Evolutionary conservation across 1,140 invertebrate genomes (phyloP).

Genomic region (Macrobrachium nipponense): DNA sequence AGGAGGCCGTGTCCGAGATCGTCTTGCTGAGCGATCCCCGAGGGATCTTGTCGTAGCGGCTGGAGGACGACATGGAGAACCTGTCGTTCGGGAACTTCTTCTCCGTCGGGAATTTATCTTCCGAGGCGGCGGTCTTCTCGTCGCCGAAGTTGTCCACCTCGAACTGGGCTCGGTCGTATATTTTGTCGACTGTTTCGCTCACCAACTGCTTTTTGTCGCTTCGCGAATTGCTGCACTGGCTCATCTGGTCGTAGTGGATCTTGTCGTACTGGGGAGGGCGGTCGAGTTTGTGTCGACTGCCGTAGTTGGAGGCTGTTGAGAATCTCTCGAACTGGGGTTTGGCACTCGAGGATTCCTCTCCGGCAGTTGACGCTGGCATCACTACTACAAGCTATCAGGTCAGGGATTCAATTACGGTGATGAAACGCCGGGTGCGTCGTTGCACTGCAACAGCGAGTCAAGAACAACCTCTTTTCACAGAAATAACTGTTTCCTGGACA

Average conservation of each 20-base stretch:
- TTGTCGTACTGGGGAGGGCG: slow-evolving; percentile 51
- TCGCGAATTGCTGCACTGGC: slow-evolving; percentile 15
- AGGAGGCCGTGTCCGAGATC: slow-evolving; percentile 5
- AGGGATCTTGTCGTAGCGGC: slow-evolving; percentile 18
- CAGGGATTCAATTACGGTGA: no score
- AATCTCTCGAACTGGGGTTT: slow-evolving; percentile 29
- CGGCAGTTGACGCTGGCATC: not conserved
- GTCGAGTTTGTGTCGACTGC: slow-evolving; percentile 33
- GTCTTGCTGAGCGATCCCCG: slow-evolving; percentile 21
- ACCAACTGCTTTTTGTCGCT: slow-evolving; percentile 41
- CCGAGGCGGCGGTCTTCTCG: not conserved
- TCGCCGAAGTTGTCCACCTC: slow-evolving; percentile 28
- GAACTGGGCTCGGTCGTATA: slow-evolving; percentile 49
- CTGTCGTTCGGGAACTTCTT: not conserved
- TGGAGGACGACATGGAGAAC: not conserved
- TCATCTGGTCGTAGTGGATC: slow-evolving; percentile 42
- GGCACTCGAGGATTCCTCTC: slow-evolving; percentile 18
- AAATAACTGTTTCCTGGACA: no score
- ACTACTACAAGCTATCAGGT: not conserved
- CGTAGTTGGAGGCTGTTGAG: slow-evolving; percentile 20
- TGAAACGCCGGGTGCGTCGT: no score
- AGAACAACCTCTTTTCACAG: no score
- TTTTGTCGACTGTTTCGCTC: slow-evolving; percentile 44
- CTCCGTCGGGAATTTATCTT: slow-evolving; percentile 16
- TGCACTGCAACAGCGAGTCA: no score